phyloP scores from a whole-genome alignment of 2,797 vertebrate genomes.

The Tauraco hartlaubi region DNA sequence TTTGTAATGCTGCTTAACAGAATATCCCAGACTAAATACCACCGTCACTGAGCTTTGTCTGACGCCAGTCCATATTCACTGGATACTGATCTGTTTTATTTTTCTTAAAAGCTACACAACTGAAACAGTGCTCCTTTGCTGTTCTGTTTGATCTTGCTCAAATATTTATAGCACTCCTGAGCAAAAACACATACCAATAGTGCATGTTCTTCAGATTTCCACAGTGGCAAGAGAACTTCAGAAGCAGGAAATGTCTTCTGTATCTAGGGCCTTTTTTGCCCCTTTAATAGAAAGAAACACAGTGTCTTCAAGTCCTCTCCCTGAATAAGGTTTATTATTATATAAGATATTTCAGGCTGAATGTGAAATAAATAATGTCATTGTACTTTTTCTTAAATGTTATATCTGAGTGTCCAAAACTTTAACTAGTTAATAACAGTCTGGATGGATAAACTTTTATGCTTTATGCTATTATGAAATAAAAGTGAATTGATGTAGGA shows the following conservation, averaged over 20 bases:
- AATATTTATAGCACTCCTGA: neutral
- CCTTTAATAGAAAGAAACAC: neutral
- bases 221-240: neutral
- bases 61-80: neutral
- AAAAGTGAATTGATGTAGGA: conserved; percentile 31
- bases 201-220: neutral
- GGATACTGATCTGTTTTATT: accelerated
- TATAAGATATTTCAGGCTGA: neutral
- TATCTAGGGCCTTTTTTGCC: accelerated
- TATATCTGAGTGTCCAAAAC: neutral
- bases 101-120: neutral
- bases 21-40: neutral
- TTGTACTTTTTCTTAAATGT: neutral
- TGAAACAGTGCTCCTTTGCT: neutral
- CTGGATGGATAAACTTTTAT: neutral
- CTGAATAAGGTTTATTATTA: neutral
- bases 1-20: neutral
- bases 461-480: conserved; percentile 17
- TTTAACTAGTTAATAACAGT: neutral
- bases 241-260: neutral
- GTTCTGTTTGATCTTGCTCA: neutral
- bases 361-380: neutral
- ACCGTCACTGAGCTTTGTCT: neutral
- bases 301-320: neutral
- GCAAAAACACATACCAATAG: neutral